Evolutionary conservation across 2,888 invertebrate genomes (phyloP).

Genomic region (Drosophila kuntzei): DNA sequence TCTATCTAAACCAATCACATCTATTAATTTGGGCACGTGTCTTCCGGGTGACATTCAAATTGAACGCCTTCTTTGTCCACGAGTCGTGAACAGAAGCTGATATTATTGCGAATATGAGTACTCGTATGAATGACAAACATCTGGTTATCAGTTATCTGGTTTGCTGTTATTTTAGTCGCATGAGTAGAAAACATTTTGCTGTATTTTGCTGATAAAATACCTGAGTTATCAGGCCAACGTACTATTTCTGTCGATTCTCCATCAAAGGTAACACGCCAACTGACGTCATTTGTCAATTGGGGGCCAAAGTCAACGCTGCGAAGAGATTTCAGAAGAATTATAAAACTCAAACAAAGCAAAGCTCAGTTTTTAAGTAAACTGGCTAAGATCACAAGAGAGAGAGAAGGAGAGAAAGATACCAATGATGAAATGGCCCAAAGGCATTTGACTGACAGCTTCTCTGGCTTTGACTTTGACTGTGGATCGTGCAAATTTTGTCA

Average conservation of each 20-base stretch:
- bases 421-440: slow-evolving; percentile 31
- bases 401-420: background rate
- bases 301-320: slow-evolving; percentile 50
- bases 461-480: slow-evolving; percentile 10
- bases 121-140: slow-evolving; percentile 45
- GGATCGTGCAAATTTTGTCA: slow-evolving; percentile 68
- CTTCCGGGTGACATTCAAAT: slow-evolving; percentile 43
- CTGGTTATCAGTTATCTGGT: slow-evolving; percentile 57
- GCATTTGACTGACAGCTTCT: slow-evolving; percentile 29
- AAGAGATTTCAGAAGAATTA: slow-evolving; percentile 15
- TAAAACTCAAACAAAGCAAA: slow-evolving; percentile 13
- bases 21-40: slow-evolving; percentile 47
- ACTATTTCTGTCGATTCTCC: slow-evolving; percentile 51
- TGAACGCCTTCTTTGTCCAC: slow-evolving; percentile 13
- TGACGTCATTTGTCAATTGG: slow-evolving; percentile 58
- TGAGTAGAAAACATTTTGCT: slow-evolving; percentile 34
- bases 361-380: slow-evolving; percentile 12
- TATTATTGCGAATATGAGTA: slow-evolving; percentile 13
- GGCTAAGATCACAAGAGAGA: background rate
- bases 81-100: slow-evolving; percentile 46
- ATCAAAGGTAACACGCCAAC: slow-evolving; percentile 24
- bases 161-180: slow-evolving; percentile 45
- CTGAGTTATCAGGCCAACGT: slow-evolving; percentile 55
- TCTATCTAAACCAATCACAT: slow-evolving; percentile 20
- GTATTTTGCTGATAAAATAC: slow-evolving; percentile 71